Conservation (phyloP, 2,113 vertebrate genomes). For the Bos indicus region DNA sequence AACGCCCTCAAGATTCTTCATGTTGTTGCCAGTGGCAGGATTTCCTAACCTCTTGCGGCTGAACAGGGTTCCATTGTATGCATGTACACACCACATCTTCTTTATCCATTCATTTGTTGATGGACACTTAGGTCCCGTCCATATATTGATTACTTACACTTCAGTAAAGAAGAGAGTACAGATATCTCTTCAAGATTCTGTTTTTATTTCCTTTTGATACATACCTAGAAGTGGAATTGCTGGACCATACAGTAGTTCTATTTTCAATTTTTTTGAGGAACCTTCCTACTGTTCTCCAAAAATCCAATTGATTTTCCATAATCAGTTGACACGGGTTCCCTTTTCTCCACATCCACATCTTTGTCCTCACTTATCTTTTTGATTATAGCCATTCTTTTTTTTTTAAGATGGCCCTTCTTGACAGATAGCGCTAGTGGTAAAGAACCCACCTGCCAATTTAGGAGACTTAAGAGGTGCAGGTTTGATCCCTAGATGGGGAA, state of each 20-base stretch:
- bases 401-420: background rate
- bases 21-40: background rate
- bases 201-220: background rate
- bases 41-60: background rate
- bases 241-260: background rate
- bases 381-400: background rate
- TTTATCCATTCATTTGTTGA: background rate
- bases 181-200: background rate
- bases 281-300: background rate
- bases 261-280: no score
- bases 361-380: background rate
- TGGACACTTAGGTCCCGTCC: background rate
- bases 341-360: background rate
- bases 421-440: background rate
- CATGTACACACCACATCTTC: background rate
- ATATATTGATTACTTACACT: background rate
- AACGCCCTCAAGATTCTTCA: background rate
- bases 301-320: background rate
- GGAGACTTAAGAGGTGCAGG: background rate
- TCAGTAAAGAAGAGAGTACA: background rate
- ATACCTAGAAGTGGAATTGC: background rate
- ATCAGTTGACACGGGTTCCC: background rate
- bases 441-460: background rate
- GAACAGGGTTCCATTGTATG: background rate
- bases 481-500: background rate